Conservation (phyloP, 2,113 vertebrate species). For the Mustela nigripes region DNA sequence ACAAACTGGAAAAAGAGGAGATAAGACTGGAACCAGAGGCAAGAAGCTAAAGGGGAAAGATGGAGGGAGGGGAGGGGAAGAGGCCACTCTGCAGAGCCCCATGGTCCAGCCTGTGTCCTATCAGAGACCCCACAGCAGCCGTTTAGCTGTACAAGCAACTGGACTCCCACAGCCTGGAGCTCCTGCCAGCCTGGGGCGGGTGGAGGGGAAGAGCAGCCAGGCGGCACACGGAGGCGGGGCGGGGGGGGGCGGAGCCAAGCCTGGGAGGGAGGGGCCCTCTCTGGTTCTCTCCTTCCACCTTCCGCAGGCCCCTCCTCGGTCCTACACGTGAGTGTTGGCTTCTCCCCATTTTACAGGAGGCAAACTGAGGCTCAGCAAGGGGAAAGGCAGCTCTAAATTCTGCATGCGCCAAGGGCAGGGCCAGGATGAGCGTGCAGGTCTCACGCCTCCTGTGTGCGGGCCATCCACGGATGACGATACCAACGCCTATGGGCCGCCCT, state of each 20-base stretch:
- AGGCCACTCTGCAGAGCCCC: background rate
- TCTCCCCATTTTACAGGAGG: background rate
- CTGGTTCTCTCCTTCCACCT: background rate
- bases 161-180: background rate
- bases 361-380: background rate
- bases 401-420: too few relatives aligned
- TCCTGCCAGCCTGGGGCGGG: background rate
- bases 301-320: background rate
- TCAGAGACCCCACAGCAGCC: accelerated
- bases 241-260: too few relatives aligned
- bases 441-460: background rate
- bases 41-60: background rate
- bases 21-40: background rate
- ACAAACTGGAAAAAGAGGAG: background rate
- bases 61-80: background rate
- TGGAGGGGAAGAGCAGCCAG: too few relatives aligned
- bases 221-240: accelerated
- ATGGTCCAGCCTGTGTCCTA: accelerated
- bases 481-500: background rate
- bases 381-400: background rate
- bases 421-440: background rate
- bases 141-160: background rate
- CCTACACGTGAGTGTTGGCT: background rate
- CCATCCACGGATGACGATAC: background rate
- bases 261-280: too few relatives aligned